These are phyloP conservation scores for Eulemur albifrons DNA, from an alignment of 2,797 vertebrate genomes.

Conservation along the genomic window DNA sequence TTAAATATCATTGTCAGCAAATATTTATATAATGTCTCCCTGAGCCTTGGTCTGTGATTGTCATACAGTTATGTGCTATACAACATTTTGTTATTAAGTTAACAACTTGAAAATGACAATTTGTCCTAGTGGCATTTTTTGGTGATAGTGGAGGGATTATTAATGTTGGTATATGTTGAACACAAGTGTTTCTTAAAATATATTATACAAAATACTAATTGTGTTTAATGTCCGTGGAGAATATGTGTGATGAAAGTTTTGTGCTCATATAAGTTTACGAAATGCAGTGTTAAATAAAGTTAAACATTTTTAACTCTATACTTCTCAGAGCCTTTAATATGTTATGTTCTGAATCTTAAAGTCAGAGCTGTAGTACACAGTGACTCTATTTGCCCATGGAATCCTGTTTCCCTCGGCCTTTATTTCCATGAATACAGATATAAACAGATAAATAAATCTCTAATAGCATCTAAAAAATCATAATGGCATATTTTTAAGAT, in stretches of 20 bases:
- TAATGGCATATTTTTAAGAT: constrained; percentile 17
- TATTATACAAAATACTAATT: not conserved
- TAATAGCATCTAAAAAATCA: not conserved
- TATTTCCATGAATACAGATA: not conserved
- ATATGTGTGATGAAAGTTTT: not conserved
- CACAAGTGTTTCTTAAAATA: not conserved
- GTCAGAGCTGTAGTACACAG: not conserved
- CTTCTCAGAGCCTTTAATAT: not conserved
- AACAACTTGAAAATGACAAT: not conserved
- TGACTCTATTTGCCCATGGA: not conserved
- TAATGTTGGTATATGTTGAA: not conserved
- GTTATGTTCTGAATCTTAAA: not conserved
- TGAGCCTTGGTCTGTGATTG: not conserved
- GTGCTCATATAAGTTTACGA: not conserved
- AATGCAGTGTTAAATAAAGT: not conserved
- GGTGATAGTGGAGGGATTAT: not conserved
- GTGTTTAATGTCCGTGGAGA: not conserved
- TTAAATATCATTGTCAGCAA: not conserved
- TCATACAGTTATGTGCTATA: not conserved
- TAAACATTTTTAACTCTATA: not conserved
- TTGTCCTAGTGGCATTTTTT: not conserved
- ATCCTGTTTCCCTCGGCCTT: not conserved
- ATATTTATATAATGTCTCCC: not conserved
- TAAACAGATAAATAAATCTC: not conserved
- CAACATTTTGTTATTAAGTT: not conserved